Base-by-base conservation (phyloP, 2,113 vertebrate species). In the Petrocephalus microphthalmus region DNA sequence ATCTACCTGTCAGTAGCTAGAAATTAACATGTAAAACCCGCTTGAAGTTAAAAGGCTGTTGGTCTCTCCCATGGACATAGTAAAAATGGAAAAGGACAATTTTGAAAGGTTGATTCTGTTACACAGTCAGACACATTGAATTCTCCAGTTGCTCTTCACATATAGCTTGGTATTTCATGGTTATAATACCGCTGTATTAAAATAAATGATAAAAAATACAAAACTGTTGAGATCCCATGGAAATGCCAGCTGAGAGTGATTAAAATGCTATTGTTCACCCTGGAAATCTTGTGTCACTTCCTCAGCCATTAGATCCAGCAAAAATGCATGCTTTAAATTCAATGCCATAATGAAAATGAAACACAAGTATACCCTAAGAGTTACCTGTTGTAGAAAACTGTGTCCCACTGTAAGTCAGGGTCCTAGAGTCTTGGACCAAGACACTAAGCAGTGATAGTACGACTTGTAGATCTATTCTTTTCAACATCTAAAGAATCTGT, bases 1-100 rank as follows among this genome's bases (percentile, higher is more conserved):
- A 93, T 67, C 87, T 90, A 93, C 90, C 90, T 95, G 93, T 93
- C 92, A 93, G 60, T n/a, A 86, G 74, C n/a, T 60, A 82, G 86
- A 92, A 94, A 93, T 92, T 86, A 93, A 89, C 54, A 90, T 47
- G 51, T 86, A 92, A 92, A 88, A 89, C 90, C 47, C 85, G 88
- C 19, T 91, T 89, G 83, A 94, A 93, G 89, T 91, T 89, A 49
- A 57, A 84, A 47, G 85, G 6, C 47, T 60, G 42, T 53, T 87
- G 52, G 47, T 86, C 67, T 88, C 88, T 88, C 13, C 19, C 5
- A 90, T 87, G 88, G 84, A 51, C 85, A 90, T 89, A 91, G 3
- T 22, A 7, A 91, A 91, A 90, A 0, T 0, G 2, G 89, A 33
- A 3, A 89, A 91, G 89, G 0, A 0, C 33, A 71, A 33, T 88